A percentile compares a stretch with the other conserved stretches of the same genome.
phyloP scores from a whole-genome alignment of 2,113 vertebrate genomes.

The Fregata magnificens region DNA sequence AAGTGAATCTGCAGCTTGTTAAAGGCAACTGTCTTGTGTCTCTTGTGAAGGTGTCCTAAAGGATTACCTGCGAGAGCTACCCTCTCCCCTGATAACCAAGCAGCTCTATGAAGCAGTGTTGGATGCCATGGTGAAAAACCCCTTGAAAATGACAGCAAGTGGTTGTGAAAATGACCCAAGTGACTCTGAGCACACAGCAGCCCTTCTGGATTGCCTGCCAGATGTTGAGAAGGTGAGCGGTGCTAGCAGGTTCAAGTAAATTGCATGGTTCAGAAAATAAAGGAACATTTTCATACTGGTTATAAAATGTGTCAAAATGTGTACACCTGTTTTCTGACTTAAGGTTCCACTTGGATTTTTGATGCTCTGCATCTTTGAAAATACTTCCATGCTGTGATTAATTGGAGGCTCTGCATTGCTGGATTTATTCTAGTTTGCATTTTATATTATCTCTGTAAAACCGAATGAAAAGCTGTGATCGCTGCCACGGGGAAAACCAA shows the following conservation, averaged over 20 bases:
- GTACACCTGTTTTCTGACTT: not conserved
- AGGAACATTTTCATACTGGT: not conserved
- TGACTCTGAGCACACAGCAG: slow-evolving; percentile 84
- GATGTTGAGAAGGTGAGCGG: slow-evolving; percentile 88
- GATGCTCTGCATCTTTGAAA: not conserved
- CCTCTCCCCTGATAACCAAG: slow-evolving; percentile 92
- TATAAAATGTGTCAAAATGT: not conserved
- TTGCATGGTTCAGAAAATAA: not conserved
- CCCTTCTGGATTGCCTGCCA: slow-evolving; percentile 87
- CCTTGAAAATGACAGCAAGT: slow-evolving; percentile 82
- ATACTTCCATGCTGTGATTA: not conserved
- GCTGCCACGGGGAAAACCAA: too few species aligned
- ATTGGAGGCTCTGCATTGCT: not conserved
- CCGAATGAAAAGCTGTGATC: not conserved
- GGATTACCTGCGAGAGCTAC: slow-evolving; percentile 95
- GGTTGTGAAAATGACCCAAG: slow-evolving; percentile 87
- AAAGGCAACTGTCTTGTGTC: not conserved
- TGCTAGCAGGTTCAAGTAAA: not conserved
- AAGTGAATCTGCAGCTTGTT: not conserved
- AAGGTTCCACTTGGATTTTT: not conserved
- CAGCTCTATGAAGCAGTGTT: slow-evolving; percentile 91
- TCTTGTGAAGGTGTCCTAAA: slow-evolving; percentile 88
- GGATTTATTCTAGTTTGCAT: not conserved
- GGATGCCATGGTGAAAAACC: slow-evolving; percentile 86
- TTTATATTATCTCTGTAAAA: not conserved